Evolutionary conservation across 2,113 vertebrate genomes (phyloP), one percentile per base, ranked within the genome.

Genomic region (Notothenia coriiceps): DNA sequence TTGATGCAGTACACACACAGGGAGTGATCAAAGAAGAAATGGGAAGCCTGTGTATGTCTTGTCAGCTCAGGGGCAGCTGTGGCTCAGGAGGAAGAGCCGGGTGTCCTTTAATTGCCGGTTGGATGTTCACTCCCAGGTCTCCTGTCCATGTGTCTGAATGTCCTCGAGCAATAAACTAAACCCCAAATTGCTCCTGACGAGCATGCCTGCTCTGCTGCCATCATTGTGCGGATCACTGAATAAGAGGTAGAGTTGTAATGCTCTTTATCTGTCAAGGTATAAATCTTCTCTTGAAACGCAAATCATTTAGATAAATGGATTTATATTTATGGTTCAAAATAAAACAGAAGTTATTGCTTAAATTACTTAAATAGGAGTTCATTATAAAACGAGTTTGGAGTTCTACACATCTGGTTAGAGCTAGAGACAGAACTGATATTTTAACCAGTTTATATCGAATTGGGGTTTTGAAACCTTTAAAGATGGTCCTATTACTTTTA

Each of bases 101-200:
- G 44, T 3, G 15, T 44, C 7, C 35, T 44, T 69, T 69, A 61
- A 77, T 43, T 67, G 74, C 52, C 11, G 62, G 18, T 47, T 70
- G 43, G 40, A 55, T 29, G 44, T n/a, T n/a, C 8, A 14, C 20
- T 60, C 43, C 6, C 2, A 10, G 44, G 52, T 18, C 22, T 20
- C 17, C 22, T 47, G 20, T 56, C 35, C 35, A 50, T 2, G 3
- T 46, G 65, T 69, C 12, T 1, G 22, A 44, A 67, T 61, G 47
- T 69, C 56, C 65, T 52, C 61, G 46, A 54, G 35, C 17, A 69
- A 77, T 20, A 69, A 14, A 43, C 46, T 52, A 18, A 63, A 12
- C 11, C 33, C 22, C 12, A 29, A 44, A 20, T 15, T 29, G 6
- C 5, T 43, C 10, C 47, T 14, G 5, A 54, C 43, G 17, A 5